Evolutionary conservation across 2,113 vertebrate genomes (phyloP).

Genomic region (Gymnorhina tibicen): DNA sequence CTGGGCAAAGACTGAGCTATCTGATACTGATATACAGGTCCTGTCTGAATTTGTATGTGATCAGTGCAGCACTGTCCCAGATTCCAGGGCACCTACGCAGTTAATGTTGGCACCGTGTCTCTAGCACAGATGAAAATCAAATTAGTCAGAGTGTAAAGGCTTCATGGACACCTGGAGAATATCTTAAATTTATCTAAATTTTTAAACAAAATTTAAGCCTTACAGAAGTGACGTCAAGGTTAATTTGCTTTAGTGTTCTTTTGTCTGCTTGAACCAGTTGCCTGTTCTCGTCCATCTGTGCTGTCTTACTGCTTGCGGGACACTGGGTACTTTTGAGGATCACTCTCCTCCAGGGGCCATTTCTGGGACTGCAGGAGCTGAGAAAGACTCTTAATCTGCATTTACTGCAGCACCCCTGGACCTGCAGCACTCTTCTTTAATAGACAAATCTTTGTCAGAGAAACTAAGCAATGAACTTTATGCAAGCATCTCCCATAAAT

Average conservation of each 20-base stretch:
- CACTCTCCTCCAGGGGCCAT: not conserved
- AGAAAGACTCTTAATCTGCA: not conserved
- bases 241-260: not conserved
- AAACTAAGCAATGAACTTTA: slow-evolving; percentile 24
- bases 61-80: not conserved
- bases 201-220: not conserved
- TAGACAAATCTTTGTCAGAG: slow-evolving; percentile 7
- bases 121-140: not conserved
- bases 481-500: not conserved
- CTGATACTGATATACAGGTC: not conserved
- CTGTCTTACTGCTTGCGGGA: not conserved
- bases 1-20: not conserved
- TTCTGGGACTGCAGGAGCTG: not conserved
- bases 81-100: not conserved
- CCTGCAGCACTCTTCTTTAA: not conserved
- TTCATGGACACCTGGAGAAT: not conserved
- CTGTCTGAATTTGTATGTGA: not conserved
- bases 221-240: not conserved
- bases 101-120: not conserved
- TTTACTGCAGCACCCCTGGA: not conserved
- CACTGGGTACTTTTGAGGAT: not conserved
- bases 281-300: not conserved
- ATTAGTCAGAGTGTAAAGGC: not conserved
- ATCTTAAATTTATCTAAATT: not conserved
- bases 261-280: not conserved